phyloP scores from a whole-genome alignment of 1,140 invertebrate genomes.

The Aleiodes sp. region DNA sequence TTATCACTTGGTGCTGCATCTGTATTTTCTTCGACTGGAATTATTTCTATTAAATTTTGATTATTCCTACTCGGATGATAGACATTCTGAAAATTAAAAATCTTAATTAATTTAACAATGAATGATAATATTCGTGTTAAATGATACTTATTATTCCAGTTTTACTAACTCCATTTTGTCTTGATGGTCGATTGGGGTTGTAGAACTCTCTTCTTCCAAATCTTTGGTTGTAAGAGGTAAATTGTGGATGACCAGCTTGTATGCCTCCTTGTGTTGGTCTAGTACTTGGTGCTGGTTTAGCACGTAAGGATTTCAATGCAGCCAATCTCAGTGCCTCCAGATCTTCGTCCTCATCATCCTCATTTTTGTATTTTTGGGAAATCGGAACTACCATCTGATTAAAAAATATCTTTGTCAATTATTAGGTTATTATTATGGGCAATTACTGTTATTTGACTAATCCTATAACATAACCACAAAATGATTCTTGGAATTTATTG shows the following conservation, averaged over 20 bases:
- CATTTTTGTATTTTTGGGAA: constrained; percentile 43
- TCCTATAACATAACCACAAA: not conserved
- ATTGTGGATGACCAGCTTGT: not conserved
- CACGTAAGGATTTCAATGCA: constrained; percentile 55
- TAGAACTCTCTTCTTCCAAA: constrained; percentile 32
- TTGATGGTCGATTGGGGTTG: constrained; percentile 42
- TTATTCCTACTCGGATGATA: constrained; percentile 53
- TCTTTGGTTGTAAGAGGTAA: not conserved
- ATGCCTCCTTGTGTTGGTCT: not conserved
- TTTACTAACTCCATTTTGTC: constrained; percentile 51
- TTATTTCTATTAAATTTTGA: constrained; percentile 62
- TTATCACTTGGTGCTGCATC: constrained; percentile 14
- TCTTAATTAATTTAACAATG: constrained; percentile 3
- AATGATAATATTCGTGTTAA: not conserved
- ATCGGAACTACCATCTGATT: constrained; percentile 43
- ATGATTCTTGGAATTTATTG: not conserved
- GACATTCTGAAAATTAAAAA: constrained; percentile 47
- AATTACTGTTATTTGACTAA: not conserved
- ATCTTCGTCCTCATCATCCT: constrained; percentile 63
- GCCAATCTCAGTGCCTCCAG: constrained; percentile 59
- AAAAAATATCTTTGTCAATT: not conserved
- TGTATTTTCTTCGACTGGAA: constrained; percentile 54
- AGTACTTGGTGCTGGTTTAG: constrained; percentile 39
- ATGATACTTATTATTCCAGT: not conserved
- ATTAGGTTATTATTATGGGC: no score